Evolutionary conservation across 2,888 invertebrate species (phyloP).

Genomic region (Entomobrya proxima): DNA sequence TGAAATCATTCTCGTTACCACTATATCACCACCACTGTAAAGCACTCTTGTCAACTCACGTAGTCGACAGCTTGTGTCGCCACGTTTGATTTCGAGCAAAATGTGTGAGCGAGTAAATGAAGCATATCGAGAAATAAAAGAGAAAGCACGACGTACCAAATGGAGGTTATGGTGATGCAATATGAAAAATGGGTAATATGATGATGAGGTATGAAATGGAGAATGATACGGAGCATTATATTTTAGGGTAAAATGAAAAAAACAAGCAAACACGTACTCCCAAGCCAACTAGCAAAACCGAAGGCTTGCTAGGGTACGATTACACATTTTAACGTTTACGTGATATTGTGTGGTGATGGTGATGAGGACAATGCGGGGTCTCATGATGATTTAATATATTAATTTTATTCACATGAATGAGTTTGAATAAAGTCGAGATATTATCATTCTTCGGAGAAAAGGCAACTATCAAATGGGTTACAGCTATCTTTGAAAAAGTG

Average conservation of each 20-base stretch:
- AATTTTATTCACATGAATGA: no score
- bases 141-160: conserved; percentile 21
- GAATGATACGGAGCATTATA: not conserved
- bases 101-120: conserved; percentile 32
- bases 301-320: no score
- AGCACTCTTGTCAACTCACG: conserved; percentile 11
- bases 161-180: no score
- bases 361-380: no score
- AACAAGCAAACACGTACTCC: not conserved
- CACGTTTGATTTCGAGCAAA: not conserved
- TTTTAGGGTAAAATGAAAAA: not conserved
- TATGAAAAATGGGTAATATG: not conserved
- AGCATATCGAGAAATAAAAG: conserved; percentile 16
- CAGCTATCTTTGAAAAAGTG: no score
- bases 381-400: no score
- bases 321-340: no score
- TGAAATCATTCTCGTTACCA: not conserved
- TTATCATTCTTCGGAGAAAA: no score
- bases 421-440: no score
- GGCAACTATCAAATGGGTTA: no score
- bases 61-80: conserved; percentile 17
- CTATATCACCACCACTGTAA: not conserved
- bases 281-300: no score
- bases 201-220: not conserved
- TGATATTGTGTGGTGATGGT: no score